These are phyloP conservation scores for Saxicola maurus DNA, from an alignment of 2,797 vertebrate species.

Conservation along the genomic window DNA sequence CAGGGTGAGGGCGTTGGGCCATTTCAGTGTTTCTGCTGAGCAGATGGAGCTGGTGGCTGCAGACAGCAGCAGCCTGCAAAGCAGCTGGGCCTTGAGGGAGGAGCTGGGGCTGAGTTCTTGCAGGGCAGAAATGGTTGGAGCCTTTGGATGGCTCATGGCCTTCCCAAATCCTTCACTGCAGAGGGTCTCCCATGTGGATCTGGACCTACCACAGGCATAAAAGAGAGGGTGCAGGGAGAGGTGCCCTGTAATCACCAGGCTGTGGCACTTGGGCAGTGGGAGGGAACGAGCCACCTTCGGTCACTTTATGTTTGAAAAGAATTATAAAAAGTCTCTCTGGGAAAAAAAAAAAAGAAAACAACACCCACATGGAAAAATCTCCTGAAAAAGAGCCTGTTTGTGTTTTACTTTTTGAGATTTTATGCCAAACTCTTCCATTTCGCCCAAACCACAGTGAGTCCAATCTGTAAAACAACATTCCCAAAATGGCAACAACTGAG, in stretches of 20 bases:
- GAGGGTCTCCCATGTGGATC: not conserved
- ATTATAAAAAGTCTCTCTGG: not conserved
- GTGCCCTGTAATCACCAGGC: not conserved
- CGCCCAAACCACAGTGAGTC: conserved; percentile 34
- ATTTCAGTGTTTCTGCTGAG: not conserved
- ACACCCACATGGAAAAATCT: not conserved
- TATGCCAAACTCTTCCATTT: conserved; percentile 48
- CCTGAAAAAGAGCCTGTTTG: conserved; percentile 36
- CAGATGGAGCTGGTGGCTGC: not conserved
- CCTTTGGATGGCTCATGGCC: not conserved
- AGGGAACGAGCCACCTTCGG: not conserved
- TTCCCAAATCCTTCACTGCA: not conserved
- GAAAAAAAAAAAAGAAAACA: not conserved
- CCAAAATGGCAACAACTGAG: conserved; percentile 47
- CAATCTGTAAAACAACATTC: conserved; percentile 48
- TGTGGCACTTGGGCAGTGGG: not conserved
- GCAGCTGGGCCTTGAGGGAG: not conserved
- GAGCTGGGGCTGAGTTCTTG: not conserved
- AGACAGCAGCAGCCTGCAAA: not conserved
- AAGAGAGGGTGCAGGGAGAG: not conserved
- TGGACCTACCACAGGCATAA: not conserved
- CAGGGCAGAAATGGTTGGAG: not conserved
- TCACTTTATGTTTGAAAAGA: not conserved
- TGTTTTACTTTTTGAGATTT: conserved; percentile 23
- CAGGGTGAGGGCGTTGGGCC: not conserved